Evolutionary conservation across 2,113 vertebrate genomes (phyloP).

Genomic region (Rhinoptilus africanus): DNA sequence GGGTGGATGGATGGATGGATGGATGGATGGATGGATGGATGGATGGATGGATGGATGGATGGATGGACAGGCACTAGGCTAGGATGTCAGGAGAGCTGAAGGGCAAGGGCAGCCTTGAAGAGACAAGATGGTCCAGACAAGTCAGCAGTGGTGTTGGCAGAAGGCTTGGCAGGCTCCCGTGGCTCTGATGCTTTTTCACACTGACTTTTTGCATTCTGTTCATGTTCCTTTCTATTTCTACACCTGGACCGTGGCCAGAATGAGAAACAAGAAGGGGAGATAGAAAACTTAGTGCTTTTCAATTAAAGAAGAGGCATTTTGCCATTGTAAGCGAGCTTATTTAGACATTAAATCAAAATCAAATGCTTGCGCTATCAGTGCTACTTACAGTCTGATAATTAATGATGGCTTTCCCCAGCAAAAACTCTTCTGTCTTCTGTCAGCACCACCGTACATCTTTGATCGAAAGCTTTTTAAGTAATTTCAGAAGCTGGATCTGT

Average conservation of each 20-base stretch:
- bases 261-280: neutral
- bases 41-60: neutral
- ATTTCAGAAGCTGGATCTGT: constrained; percentile 62
- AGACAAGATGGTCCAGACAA: neutral
- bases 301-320: constrained; percentile 57
- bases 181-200: neutral
- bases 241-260: constrained; percentile 41
- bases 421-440: constrained; percentile 26
- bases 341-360: constrained; percentile 69
- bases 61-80: rapidly evolving
- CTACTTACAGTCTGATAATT: constrained; percentile 60
- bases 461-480: constrained; percentile 67
- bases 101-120: neutral
- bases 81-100: neutral
- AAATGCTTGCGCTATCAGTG: constrained; percentile 44
- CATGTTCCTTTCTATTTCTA: constrained; percentile 26
- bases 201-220: constrained; percentile 6
- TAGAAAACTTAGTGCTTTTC: constrained; percentile 51
- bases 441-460: constrained; percentile 52
- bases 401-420: constrained; percentile 42
- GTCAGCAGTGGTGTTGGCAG: neutral
- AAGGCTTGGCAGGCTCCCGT: neutral
- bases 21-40: neutral
- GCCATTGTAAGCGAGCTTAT: constrained; percentile 47
- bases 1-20: neutral